Evolutionary conservation across 2,888 invertebrate species (phyloP), one percentile per base, ranked within the genome.

Genomic region (Oligia strigilis): DNA sequence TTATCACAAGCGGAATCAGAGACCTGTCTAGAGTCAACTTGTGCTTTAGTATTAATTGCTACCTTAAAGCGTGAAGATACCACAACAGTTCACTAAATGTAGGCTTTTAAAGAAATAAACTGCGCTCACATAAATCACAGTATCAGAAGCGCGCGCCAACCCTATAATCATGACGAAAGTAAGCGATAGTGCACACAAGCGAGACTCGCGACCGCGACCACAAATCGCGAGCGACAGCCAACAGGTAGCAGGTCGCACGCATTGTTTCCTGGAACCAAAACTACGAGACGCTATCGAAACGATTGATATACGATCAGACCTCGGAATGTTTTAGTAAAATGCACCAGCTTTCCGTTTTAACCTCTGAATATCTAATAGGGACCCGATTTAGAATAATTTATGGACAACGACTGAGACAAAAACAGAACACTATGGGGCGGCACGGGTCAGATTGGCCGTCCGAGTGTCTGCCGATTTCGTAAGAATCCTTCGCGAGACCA

Each of bases 361-460:
- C 96, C 96, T 95, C 94, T 96, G 96, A 95, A 97, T 97, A 96
- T 95, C 96, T 97, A 96, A 96, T 96, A 95, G 95, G 89, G 95
- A 92, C 93, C 95, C 95, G 95, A 95, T 96, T 96, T 95, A 94
- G 96, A 96, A 95, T 96, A 94, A 96, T 96, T 96, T 96, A 96
- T 97, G 93, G 94, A 91, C 90, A 91, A 90, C 93, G 92, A 90
- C 88, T 88, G 94, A 94, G 95, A 96, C 96, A 96, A 95, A 96
- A 96, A 96, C 96, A 95, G 96, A 94, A 96, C 96, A 93, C 92
- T 96, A 96, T 95, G 95, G 95, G 90, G 85, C 89, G 89, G 90
- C 86, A 83, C 90, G 90, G 93, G 93, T 93, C 92, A 90, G 86
- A 87, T 80, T 62, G 92, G 89, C 89, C 92, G 92, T 91, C 91